Base-by-base conservation (phyloP, 1,140 invertebrate species). In the Leptinotarsa defecta region DNA sequence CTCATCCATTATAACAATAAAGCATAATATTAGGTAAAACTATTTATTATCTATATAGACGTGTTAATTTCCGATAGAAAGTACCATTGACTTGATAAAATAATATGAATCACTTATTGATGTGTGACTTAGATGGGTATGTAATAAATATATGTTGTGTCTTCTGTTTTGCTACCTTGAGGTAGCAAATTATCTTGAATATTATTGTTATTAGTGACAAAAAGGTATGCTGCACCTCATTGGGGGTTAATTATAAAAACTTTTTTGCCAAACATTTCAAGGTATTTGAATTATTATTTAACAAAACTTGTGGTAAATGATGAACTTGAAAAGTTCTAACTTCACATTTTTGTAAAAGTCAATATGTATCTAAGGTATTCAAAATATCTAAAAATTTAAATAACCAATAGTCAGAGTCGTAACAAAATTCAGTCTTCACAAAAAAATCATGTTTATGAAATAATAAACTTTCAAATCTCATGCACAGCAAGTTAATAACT, bases 121-220 rank as follows among this genome's bases (percentile, higher is more conserved):
- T 43, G 34, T 43, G 34, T 43, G 34, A 43, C 34, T 43, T 43
- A 43, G 20, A 24, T 65, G 64, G 64, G 64, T 65, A 48, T 70
- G 27, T 70, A 13, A 24, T 70, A 67, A 57, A 57, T 19, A 57
- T 57, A 57, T 57, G 52, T 57, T 57, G 52, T 57, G n/a, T 57
- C 52, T 76, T 48, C 48, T 74, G 72, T 77, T 77, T 77, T 77
- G 76, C 76, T 77, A 77, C 72, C 69, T 69, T 65, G 49, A 17
- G 73, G 69, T 69, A 76, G 72, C 75, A 70, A 48, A 70, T 73
- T 70, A 76, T 76, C 34, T 75, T 52, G 68, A 63, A 73, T 61
- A 74, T 65, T 57, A 57, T 57, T 57, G 52, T 57, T 15, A 57
- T 57, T 57, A 57, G 52, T 57, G 15, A 57, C 13, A 57, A 57